A percentile compares a stretch with the other conserved stretches of the same genome.
Evolutionary conservation across 2,797 vertebrate genomes (phyloP).

Genomic region (Xerus rutilus): DNA sequence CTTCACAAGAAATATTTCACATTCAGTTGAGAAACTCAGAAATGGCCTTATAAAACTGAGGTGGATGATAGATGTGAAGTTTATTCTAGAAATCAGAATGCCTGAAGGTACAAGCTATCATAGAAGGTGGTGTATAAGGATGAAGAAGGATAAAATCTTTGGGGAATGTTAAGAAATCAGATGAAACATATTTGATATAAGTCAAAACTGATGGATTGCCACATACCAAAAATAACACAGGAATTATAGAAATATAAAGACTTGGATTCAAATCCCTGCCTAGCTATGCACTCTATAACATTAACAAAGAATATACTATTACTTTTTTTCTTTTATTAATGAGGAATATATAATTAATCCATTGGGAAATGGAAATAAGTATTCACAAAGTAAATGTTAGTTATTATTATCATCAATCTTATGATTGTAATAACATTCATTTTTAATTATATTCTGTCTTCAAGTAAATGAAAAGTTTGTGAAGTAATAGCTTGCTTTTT

Average conservation of each 20-base stretch:
- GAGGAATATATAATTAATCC: neutral
- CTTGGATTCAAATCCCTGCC: neutral
- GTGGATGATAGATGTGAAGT: neutral
- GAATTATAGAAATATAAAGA: neutral
- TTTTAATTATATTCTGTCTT: conserved; percentile 28
- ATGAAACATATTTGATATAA: neutral
- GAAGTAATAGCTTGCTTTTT: conserved; percentile 42
- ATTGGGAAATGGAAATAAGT: conserved; percentile 29
- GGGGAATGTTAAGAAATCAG: neutral
- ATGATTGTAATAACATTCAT: conserved; percentile 15
- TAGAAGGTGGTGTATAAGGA: neutral
- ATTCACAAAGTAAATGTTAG: neutral
- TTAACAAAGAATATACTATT: neutral
- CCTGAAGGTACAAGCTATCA: neutral
- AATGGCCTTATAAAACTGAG: neutral
- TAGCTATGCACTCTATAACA: neutral
- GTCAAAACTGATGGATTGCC: neutral
- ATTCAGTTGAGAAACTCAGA: neutral
- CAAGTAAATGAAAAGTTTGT: neutral
- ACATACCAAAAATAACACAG: neutral
- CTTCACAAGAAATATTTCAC: neutral
- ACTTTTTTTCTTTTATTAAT: neutral
- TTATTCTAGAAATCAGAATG: neutral
- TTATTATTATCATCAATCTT: conserved; percentile 45
- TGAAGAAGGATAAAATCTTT: neutral